Evolutionary conservation across 2,888 invertebrate species (phyloP).

Genomic region (Timandra comae): DNA sequence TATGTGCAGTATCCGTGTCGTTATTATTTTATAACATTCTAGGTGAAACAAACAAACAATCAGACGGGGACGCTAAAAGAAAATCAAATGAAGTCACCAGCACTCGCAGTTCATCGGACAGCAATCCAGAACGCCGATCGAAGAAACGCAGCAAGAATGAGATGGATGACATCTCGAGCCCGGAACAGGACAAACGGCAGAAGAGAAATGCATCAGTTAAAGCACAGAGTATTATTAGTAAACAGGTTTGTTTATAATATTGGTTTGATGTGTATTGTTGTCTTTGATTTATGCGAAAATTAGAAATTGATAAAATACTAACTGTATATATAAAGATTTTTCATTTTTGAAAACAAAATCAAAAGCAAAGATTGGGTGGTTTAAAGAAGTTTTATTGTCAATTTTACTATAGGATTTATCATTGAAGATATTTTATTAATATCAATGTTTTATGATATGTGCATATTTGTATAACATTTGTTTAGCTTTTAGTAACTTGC

Average conservation of each 20-base stretch:
- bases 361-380: too few relatives aligned
- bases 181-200: constrained; percentile 57
- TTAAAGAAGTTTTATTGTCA: too few relatives aligned
- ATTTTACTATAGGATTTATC: too few relatives aligned
- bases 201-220: constrained; percentile 64
- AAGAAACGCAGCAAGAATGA: constrained; percentile 65
- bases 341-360: too few relatives aligned
- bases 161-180: constrained; percentile 56
- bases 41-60: constrained; percentile 41
- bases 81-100: constrained; percentile 17
- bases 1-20: too few relatives aligned
- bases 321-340: too few relatives aligned
- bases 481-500: too few relatives aligned
- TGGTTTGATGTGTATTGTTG: background rate
- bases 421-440: too few relatives aligned
- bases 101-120: constrained; percentile 29
- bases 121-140: constrained; percentile 29
- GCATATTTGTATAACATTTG: too few relatives aligned
- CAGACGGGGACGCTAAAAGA: constrained; percentile 17
- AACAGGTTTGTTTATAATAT: constrained; percentile 45
- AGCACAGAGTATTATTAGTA: constrained; percentile 60
- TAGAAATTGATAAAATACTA: too few relatives aligned
- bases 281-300: background rate
- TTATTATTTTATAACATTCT: too few relatives aligned
- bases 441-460: too few relatives aligned